Percentiles rank a stretch among this genome's conserved stretches.
Evolutionary conservation across 92 coral and sea anemone genomes (phyloP).

Genomic region (Umimayanthus chanpuru): DNA sequence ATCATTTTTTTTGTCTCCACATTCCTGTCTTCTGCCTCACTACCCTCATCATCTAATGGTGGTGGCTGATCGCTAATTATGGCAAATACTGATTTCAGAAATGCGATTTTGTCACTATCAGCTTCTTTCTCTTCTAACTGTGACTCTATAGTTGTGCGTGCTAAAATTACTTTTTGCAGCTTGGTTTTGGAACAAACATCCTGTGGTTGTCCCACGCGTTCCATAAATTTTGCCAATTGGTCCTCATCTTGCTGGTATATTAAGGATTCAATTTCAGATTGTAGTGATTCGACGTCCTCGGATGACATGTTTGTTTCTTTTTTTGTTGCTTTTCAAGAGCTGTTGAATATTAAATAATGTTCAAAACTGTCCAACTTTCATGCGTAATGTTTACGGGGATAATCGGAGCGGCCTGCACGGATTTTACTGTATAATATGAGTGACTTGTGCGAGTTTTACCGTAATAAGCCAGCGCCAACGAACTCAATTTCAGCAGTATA

Average conservation of each 20-base stretch:
- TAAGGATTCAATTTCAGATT: constrained; percentile 23
- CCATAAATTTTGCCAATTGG: constrained; percentile 38
- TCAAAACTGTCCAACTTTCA: background rate
- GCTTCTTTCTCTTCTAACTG: constrained; percentile 23
- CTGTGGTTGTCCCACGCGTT: constrained; percentile 20
- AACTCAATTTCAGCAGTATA: background rate
- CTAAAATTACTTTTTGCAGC: constrained; percentile 29
- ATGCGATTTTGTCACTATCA: constrained; percentile 35
- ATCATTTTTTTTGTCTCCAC: background rate
- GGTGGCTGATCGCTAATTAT: constrained; percentile 34
- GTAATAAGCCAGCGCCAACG: constrained; percentile 9
- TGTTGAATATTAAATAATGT: too few species aligned
- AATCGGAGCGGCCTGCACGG: background rate
- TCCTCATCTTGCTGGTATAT: constrained; percentile 46
- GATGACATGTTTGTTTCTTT: background rate
- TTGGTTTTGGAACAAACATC: constrained; percentile 29
- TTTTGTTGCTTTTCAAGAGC: too few species aligned
- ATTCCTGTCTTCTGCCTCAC: background rate
- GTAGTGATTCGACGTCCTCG: constrained; percentile 34
- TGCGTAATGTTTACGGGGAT: background rate
- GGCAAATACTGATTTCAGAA: constrained; percentile 25
- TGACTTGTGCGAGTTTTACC: background rate
- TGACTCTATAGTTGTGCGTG: constrained; percentile 11
- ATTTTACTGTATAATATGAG: background rate
- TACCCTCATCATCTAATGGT: background rate